Percentiles rank a stretch among this genome's conserved stretches.
Conservation (phyloP, 2,113 vertebrate species). For the Oryzias celebensis region DNA sequence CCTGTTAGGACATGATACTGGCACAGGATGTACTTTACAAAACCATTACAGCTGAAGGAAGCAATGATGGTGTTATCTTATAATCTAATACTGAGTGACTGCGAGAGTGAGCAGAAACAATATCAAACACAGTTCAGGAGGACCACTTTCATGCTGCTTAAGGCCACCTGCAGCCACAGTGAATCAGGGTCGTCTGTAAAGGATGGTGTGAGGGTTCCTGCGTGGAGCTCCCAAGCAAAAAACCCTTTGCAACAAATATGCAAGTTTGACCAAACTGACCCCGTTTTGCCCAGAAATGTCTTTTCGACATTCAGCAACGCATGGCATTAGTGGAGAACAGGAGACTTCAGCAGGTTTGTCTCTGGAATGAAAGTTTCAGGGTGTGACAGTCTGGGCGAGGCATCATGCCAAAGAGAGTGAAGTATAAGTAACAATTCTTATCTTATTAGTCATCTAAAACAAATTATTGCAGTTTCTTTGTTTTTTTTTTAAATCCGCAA, state of each 20-base stretch:
- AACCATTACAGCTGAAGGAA: conserved; percentile 14
- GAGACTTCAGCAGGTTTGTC: conserved; percentile 4
- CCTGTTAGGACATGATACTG: conserved; percentile 44
- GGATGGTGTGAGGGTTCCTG: conserved; percentile 19
- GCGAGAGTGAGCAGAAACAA: not conserved
- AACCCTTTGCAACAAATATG: not conserved
- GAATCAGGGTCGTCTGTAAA: conserved; percentile 13
- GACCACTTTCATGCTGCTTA: conserved; percentile 14
- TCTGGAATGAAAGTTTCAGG: conserved; percentile 42
- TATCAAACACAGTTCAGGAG: not conserved
- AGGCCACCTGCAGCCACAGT: conserved; percentile 26
- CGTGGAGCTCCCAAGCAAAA: conserved; percentile 4
- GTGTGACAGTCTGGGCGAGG: conserved; percentile 44
- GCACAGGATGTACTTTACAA: conserved; percentile 2
- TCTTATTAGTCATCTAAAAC: not conserved
- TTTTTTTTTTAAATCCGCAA: not conserved
- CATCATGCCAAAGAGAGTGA: not conserved
- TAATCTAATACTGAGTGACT: not conserved
- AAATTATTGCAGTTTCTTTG: not conserved
- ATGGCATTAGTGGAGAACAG: not conserved
- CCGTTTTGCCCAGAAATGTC: not conserved
- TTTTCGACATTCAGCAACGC: not conserved
- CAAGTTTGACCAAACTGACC: not conserved
- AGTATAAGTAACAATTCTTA: not conserved
- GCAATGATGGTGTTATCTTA: not conserved